Percentiles rank a stretch among this genome's conserved stretches.
Evolutionary conservation across 2,888 invertebrate genomes (phyloP).

Genomic region (Zygothrica quintamaculata): DNA sequence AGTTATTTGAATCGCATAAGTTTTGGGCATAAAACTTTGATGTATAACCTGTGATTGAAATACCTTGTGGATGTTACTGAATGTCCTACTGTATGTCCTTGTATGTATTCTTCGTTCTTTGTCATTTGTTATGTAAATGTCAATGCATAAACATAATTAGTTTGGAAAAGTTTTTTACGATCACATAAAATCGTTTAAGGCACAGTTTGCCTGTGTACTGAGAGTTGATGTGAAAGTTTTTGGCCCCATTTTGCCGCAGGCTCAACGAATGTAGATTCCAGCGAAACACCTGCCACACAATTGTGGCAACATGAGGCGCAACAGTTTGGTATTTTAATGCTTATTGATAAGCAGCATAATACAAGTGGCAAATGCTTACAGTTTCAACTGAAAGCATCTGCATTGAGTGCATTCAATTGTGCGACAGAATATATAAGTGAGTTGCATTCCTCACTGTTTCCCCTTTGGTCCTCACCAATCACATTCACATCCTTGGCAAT

Average conservation of each 20-base stretch:
- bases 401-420: slow-evolving; percentile 50
- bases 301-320: slow-evolving; percentile 37
- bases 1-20: slow-evolving; percentile 54
- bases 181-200: slow-evolving; percentile 53
- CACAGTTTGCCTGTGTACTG: slow-evolving; percentile 29
- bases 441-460: slow-evolving; percentile 41
- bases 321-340: slow-evolving; percentile 58
- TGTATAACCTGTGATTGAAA: slow-evolving; percentile 32
- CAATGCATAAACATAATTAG: slow-evolving; percentile 73
- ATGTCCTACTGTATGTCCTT: not conserved
- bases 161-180: slow-evolving; percentile 54
- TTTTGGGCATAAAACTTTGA: slow-evolving; percentile 41
- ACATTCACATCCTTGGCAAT: slow-evolving; percentile 57
- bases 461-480: not conserved
- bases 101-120: slow-evolving; percentile 53
- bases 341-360: slow-evolving; percentile 58
- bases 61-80: slow-evolving; percentile 6
- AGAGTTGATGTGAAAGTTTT: slow-evolving; percentile 51
- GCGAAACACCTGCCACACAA: slow-evolving; percentile 37
- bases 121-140: slow-evolving; percentile 65
- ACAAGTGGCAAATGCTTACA: slow-evolving; percentile 43
- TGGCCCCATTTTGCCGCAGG: slow-evolving; percentile 56
- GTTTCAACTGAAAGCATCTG: slow-evolving; percentile 32
- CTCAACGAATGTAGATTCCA: slow-evolving; percentile 11
- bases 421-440: slow-evolving; percentile 52